Percentiles rank a stretch among this genome's conserved stretches.
Conservation (phyloP, 64 coral and sea anemone genomes). For the Actinia tenebrosa region DNA sequence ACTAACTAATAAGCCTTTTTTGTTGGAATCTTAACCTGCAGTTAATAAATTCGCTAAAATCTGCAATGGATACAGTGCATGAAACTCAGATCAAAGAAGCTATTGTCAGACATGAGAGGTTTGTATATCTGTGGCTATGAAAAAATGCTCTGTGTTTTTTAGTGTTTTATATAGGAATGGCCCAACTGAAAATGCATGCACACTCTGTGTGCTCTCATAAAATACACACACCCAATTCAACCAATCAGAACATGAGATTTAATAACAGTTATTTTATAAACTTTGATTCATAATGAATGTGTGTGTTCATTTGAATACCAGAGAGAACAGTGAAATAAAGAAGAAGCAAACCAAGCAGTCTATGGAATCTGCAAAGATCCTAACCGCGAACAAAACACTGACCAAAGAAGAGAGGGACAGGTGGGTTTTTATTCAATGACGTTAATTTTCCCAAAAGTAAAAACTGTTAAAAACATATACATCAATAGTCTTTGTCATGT, state of each 20-base stretch:
- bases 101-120: conserved; percentile 74
- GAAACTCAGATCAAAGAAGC: conserved; percentile 74
- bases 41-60: conserved; percentile 64
- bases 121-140: background rate
- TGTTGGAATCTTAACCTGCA: background rate
- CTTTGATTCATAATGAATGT: background rate
- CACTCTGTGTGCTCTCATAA: no score
- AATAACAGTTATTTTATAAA: no score
- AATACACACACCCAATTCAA: no score
- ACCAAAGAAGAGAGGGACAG: conserved; percentile 81
- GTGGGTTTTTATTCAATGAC: conserved; percentile 1
- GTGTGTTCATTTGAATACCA: background rate
- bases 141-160: background rate
- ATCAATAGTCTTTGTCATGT: no score
- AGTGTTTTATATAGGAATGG: no score
- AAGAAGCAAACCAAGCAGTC: conserved; percentile 83
- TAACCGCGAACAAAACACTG: conserved; percentile 56
- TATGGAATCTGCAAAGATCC: conserved; percentile 48
- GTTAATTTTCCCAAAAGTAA: background rate
- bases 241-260: no score
- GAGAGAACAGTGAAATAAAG: conserved; percentile 71
- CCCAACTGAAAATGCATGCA: no score
- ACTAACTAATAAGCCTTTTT: background rate
- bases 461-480: no score
- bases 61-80: conserved; percentile 55